Conservation (phyloP, 2,113 vertebrate genomes). For the Harpagus bidentatus region DNA sequence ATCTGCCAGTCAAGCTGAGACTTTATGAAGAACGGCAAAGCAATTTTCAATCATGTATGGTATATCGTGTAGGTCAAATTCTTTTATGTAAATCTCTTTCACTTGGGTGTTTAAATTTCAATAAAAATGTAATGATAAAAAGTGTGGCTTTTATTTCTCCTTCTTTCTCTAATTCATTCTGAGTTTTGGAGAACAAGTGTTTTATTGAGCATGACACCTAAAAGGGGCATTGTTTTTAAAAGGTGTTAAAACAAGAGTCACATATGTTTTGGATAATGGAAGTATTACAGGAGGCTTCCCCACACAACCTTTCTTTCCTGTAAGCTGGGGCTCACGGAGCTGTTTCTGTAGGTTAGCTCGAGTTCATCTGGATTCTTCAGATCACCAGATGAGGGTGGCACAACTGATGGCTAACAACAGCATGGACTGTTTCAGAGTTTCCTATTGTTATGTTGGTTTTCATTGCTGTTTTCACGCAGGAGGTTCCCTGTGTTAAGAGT, state of each 20-base stretch:
- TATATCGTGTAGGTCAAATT: constrained; percentile 70
- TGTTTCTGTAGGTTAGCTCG: neutral
- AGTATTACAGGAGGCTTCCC: neutral
- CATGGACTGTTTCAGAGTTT: neutral
- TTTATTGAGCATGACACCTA: constrained; percentile 67
- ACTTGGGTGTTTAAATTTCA: constrained; percentile 73
- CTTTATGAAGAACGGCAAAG: constrained; percentile 68
- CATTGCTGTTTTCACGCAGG: neutral
- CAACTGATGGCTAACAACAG: neutral
- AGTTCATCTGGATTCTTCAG: constrained; percentile 1
- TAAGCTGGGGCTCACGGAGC: neutral
- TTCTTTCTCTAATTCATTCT: constrained; percentile 61
- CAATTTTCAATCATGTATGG: constrained; percentile 69
- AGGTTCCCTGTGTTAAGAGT: neutral
- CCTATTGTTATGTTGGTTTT: neutral
- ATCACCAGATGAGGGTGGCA: neutral
- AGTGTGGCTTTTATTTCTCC: constrained; percentile 60
- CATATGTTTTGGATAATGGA: constrained; percentile 52
- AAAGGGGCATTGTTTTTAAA: constrained; percentile 61
- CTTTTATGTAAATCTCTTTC: constrained; percentile 75
- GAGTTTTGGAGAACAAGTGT: constrained; percentile 60
- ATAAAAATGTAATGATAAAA: constrained; percentile 70
- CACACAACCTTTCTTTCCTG: neutral
- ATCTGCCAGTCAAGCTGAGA: constrained; percentile 69
- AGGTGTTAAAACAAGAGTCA: constrained; percentile 54